Conservation (phyloP, 1,140 invertebrate species). For the Dufourea novaeangliae region DNA sequence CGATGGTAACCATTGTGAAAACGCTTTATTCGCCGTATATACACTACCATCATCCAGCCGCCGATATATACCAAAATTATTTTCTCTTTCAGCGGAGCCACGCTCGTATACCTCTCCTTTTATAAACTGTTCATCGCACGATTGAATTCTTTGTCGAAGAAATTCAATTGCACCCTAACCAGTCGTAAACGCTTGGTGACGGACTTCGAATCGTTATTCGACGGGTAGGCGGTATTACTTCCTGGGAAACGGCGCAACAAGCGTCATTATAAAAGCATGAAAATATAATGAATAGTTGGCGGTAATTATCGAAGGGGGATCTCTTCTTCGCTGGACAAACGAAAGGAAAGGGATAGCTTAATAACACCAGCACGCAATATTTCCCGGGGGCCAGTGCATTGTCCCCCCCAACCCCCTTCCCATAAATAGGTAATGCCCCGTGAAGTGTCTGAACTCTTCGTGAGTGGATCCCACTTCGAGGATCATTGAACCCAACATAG, state of each 20-base stretch:
- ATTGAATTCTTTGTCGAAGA: neutral
- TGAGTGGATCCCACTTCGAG: slow-evolving; percentile 43
- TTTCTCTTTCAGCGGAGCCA: neutral
- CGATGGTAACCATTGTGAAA: neutral
- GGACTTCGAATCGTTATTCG: neutral
- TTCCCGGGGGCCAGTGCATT: slow-evolving; percentile 13
- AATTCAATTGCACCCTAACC: neutral
- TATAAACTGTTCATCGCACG: neutral
- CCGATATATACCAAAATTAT: neutral
- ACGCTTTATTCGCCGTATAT: neutral
- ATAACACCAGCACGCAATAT: slow-evolving; percentile 13
- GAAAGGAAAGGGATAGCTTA: slow-evolving; percentile 1
- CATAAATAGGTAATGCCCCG: slow-evolving; percentile 58
- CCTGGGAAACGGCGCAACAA: neutral
- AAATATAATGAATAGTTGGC: slow-evolving; percentile 16
- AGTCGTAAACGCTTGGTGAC: neutral
- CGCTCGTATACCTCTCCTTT: neutral
- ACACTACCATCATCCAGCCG: too few relatives aligned
- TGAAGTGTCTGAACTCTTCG: slow-evolving; percentile 22
- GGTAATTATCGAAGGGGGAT: slow-evolving; percentile 2
- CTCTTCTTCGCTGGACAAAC: too few relatives aligned
- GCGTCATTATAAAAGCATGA: neutral
- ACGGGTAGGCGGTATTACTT: neutral
- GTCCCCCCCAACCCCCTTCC: too few relatives aligned
- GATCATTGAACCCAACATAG: slow-evolving; percentile 60